A percentile compares a stretch with the other conserved stretches of the same genome.
phyloP scores from a whole-genome alignment of 1,140 invertebrate genomes.

The Andricus grossulariae region DNA sequence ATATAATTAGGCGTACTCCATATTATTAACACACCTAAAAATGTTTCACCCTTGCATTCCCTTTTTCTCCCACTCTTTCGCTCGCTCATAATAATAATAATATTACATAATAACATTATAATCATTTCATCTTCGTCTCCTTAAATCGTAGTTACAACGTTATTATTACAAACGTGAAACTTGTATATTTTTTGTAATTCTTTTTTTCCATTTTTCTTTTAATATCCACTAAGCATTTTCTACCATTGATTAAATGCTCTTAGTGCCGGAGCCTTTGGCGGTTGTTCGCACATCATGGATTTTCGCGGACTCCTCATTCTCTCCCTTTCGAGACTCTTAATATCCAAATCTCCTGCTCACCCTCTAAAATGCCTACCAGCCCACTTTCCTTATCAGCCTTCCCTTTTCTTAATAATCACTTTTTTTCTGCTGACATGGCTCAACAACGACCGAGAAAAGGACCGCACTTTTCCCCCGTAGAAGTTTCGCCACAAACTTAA shows the following conservation, averaged over 20 bases:
- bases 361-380: conserved; percentile 33
- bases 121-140: conserved; percentile 48
- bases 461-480: conserved; percentile 73
- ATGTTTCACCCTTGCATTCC: conserved; percentile 44
- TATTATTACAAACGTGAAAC: conserved; percentile 61
- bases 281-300: conserved; percentile 36
- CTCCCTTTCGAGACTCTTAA: conserved; percentile 33
- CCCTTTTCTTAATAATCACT: conserved; percentile 36
- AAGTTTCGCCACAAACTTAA: conserved; percentile 57
- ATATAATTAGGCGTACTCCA: conserved; percentile 48
- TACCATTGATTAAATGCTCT: conserved; percentile 73
- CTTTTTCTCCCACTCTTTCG: conserved; percentile 41
- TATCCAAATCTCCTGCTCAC: conserved; percentile 39
- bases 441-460: conserved; percentile 72
- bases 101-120: conserved; percentile 64
- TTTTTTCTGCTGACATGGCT: conserved; percentile 50
- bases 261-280: conserved; percentile 60
- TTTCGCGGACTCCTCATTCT: conserved; percentile 38
- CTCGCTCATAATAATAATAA: conserved; percentile 50
- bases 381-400: conserved; percentile 36
- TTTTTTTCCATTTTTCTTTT: conserved; percentile 42
- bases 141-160: conserved; percentile 59
- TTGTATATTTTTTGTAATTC: conserved; percentile 53
- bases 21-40: conserved; percentile 52
- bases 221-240: conserved; percentile 66